Percentiles rank a stretch among this genome's conserved stretches.
phyloP scores from a whole-genome alignment of 2,888 invertebrate species.

The Latheticus oryzae region DNA sequence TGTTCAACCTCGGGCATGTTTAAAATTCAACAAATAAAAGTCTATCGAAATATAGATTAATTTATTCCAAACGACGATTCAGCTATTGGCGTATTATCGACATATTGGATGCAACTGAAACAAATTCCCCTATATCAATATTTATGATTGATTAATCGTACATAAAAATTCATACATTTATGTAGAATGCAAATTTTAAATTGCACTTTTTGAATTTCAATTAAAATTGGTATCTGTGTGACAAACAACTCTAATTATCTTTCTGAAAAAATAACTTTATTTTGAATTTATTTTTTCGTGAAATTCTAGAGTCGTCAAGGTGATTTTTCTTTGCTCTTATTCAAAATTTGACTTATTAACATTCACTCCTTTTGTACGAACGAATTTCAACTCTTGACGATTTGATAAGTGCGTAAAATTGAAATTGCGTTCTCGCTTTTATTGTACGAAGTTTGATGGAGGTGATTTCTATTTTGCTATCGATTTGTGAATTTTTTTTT shows the following conservation, averaged over 20 bases:
- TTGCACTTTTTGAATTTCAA: too few species aligned
- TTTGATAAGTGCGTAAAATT: constrained; percentile 18
- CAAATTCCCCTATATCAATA: not conserved
- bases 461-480: constrained; percentile 13
- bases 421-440: constrained; percentile 23
- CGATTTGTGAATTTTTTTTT: too few species aligned
- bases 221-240: too few species aligned
- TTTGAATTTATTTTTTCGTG: too few species aligned
- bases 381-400: too few species aligned
- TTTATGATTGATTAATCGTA: not conserved
- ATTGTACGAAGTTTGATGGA: constrained; percentile 25
- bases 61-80: not conserved
- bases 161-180: too few species aligned
- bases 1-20: not conserved
- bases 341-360: constrained; percentile 2
- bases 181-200: too few species aligned
- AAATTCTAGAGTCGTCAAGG: too few species aligned
- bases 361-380: constrained; percentile 11
- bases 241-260: too few species aligned
- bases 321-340: not conserved
- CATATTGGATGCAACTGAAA: not conserved
- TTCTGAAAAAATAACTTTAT: too few species aligned
- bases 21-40: constrained; percentile 2
- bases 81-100: not conserved
- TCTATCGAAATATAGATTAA: not conserved